Evolutionary conservation across 1,140 invertebrate genomes (phyloP), one percentile per base, ranked within the genome.

Genomic region (Papilio helenus): DNA sequence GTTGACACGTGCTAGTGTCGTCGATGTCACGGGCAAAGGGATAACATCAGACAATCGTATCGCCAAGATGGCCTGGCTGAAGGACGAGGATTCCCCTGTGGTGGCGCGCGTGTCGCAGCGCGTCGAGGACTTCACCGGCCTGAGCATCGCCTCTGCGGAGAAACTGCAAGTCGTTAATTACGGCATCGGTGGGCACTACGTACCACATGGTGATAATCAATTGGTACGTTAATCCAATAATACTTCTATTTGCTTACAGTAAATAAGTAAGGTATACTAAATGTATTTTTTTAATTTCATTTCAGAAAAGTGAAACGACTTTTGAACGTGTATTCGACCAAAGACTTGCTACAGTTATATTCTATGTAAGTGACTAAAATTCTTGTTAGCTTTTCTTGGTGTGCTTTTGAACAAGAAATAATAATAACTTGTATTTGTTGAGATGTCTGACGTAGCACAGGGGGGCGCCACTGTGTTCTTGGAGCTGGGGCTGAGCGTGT

Each of bases 141-240:
- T 99, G 78, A 97, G 96, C 72, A 96, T 98, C 94, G 95, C 95
- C 8, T 98, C 98, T 0, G 98, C 99, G 0, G 99, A 99, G 94
- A 98, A 99, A 90, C 95, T 99, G 73, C 98, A 99, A 95, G 98
- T 99, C 71, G 98, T 99, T 79, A 99, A 99, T 95, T 99, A 99
- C 95, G 99, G 99, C 26, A 98, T 99, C 85, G 99, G 99, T n/a
- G 99, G 99, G 0, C 99, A 99, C 94, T 99, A 99, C 93, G 99
- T 99, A 88, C 99, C 99, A n/a, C 99, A 99, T 94, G 99, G 97
- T 95, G 99, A 99, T 95, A 26, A 10, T 61, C 0, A 23, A 61
- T 23, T 61, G 23, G 58, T 74, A 58, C 8, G 39, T 10, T 10
- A 61, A 61, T 23, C 12, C 20, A 12, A 14, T 61, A 61, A 23